Percentiles rank a stretch among this genome's conserved stretches.
Evolutionary conservation across 1,140 invertebrate genomes (phyloP).

Genomic region (Episyrphus balteatus): DNA sequence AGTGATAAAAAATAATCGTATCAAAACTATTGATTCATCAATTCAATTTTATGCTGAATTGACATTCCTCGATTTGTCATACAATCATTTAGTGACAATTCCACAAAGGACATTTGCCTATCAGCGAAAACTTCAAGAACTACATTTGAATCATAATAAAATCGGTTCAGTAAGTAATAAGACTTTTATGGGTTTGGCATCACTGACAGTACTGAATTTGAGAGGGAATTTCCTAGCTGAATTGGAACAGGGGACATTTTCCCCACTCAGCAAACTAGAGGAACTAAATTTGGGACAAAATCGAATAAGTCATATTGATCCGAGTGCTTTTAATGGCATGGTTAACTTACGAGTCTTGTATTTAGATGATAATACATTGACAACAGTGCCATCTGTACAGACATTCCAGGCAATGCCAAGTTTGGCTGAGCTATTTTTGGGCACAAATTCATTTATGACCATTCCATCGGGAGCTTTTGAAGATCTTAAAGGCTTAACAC

Average conservation of each 20-base stretch:
- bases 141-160: slow-evolving; percentile 76
- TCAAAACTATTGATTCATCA: slow-evolving; percentile 74
- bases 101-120: slow-evolving; percentile 64
- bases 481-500: slow-evolving; percentile 57
- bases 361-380: slow-evolving; percentile 75
- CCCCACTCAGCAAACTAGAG: slow-evolving; percentile 60
- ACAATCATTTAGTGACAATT: slow-evolving; percentile 70
- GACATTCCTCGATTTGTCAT: slow-evolving; percentile 70
- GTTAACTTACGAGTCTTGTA: slow-evolving; percentile 63
- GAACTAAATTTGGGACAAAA: slow-evolving; percentile 82
- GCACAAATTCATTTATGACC: slow-evolving; percentile 64
- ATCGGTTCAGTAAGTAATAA: slow-evolving; percentile 65
- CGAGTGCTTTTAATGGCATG: slow-evolving; percentile 66
- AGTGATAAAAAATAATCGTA: slow-evolving; percentile 71
- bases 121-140: slow-evolving; percentile 67
- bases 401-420: slow-evolving; percentile 59
- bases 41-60: slow-evolving; percentile 79
- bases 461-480: slow-evolving; percentile 64
- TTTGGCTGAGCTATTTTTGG: slow-evolving; percentile 71
- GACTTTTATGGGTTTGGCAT: slow-evolving; percentile 66
- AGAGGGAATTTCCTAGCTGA: slow-evolving; percentile 72
- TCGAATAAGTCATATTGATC: slow-evolving; percentile 67
- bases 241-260: slow-evolving; percentile 63
- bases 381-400: slow-evolving; percentile 54
- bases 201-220: slow-evolving; percentile 67